Conservation (phyloP, 2,113 vertebrate genomes). For the Megaceryle maxima region DNA sequence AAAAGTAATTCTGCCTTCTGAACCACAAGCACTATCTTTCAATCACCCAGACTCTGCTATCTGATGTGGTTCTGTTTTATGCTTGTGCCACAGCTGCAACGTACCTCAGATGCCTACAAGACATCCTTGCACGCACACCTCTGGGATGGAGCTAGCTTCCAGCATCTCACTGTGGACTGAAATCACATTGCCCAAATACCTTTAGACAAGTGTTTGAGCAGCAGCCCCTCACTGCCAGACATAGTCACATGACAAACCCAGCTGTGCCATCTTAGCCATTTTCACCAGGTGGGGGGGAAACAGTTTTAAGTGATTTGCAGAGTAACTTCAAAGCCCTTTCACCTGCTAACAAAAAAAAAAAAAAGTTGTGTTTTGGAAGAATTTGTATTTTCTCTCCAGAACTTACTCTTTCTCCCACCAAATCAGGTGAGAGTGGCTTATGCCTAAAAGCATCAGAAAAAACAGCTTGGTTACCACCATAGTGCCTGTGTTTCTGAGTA, state of each 20-base stretch:
- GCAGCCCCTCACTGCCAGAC: not conserved
- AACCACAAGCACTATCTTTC: not conserved
- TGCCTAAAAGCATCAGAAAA: not conserved
- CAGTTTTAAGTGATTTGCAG: not conserved
- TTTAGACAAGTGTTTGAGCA: not conserved
- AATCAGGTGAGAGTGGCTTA: not conserved
- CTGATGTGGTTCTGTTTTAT: not conserved
- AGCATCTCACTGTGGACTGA: not conserved
- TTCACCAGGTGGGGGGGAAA: not conserved
- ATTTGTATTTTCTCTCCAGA: not conserved
- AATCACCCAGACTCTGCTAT: not conserved
- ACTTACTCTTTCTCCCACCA: not conserved
- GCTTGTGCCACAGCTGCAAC: not conserved
- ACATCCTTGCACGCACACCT: not conserved
- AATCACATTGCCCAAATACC: not conserved
- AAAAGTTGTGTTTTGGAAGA: not conserved
- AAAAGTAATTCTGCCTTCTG: not conserved
- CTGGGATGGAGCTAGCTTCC: not conserved
- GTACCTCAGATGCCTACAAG: not conserved
- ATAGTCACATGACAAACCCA: not conserved
- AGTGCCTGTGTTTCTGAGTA: not conserved
- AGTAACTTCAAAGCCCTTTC: not conserved
- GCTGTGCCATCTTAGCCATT: not conserved
- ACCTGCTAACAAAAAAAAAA: not conserved
- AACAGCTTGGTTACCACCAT: not conserved